phyloP scores from a whole-genome alignment of 2,113 vertebrate species.

The Pycnonotus jocosus region DNA sequence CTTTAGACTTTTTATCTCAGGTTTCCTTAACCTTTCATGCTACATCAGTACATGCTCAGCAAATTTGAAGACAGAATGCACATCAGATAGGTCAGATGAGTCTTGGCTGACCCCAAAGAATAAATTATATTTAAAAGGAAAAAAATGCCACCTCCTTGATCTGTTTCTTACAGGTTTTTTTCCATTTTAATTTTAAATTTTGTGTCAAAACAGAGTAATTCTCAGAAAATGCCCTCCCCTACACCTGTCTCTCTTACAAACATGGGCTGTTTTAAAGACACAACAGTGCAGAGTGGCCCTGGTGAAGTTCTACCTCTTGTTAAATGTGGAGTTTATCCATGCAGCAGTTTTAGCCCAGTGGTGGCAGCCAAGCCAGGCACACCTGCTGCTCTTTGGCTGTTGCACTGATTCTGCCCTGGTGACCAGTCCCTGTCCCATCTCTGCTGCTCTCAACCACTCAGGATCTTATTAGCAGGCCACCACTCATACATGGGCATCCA shows the following conservation, averaged over 20 bases:
- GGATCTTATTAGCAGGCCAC: neutral
- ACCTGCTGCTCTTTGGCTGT: fast-evolving
- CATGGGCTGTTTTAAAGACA: neutral
- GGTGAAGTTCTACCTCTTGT: neutral
- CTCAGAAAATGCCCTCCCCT: neutral
- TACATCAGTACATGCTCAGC: neutral
- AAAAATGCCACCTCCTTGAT: neutral
- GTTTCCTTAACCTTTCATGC: neutral
- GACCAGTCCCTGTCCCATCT: neutral
- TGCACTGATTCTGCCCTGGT: neutral
- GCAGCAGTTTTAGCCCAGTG: neutral
- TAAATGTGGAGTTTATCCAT: neutral
- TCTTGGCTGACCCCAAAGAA: neutral
- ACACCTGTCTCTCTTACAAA: neutral
- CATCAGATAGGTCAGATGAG: neutral
- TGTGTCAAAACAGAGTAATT: neutral
- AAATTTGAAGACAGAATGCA: neutral
- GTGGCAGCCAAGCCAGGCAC: neutral
- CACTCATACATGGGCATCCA: neutral
- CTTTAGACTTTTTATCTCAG: neutral
- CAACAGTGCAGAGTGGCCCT: neutral
- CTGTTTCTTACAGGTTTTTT: neutral
- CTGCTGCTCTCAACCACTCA: neutral
- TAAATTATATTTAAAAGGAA: neutral
- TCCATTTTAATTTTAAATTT: neutral